Evolutionary conservation across 2,797 vertebrate species (phyloP).

Genomic region (Oryzias dopingdopingensis): DNA sequence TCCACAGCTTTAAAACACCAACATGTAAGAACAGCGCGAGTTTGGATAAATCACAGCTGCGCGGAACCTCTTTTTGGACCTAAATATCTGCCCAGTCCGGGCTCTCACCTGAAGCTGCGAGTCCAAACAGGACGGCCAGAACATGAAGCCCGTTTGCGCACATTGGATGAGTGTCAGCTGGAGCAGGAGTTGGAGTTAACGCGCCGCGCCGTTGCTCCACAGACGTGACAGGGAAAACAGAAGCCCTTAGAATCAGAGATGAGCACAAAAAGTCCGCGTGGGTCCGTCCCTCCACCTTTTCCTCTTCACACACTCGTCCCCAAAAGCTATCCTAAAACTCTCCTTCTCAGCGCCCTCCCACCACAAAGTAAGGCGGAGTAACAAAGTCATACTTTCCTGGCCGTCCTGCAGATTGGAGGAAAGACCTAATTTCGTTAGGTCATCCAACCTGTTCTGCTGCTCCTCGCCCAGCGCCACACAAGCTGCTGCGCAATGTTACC

Average conservation of each 20-base stretch:
- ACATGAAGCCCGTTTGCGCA: slow-evolving; percentile 54
- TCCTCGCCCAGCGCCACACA: neutral
- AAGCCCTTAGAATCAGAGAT: neutral
- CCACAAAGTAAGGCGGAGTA: slow-evolving; percentile 61
- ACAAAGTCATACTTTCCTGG: slow-evolving; percentile 29
- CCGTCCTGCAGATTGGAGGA: neutral
- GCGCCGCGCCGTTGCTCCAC: too few species aligned
- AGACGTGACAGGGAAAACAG: neutral
- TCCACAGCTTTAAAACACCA: too few species aligned
- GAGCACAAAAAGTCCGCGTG: slow-evolving; percentile 1
- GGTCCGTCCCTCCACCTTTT: slow-evolving; percentile 14
- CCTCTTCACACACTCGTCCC: slow-evolving; percentile 52
- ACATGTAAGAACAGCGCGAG: rapidly evolving
- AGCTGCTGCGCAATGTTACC: slow-evolving; percentile 16
- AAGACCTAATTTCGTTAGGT: neutral
- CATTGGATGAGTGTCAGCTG: slow-evolving; percentile 52
- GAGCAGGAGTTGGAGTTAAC: slow-evolving; percentile 3
- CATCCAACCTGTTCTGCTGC: slow-evolving; percentile 39
- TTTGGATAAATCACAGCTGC: neutral
- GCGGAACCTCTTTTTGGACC: neutral
- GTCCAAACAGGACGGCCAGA: slow-evolving; percentile 67
- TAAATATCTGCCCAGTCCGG: neutral
- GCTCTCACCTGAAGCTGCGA: slow-evolving; percentile 74
- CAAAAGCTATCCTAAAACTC: slow-evolving; percentile 31
- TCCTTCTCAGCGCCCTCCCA: slow-evolving; percentile 52